These are phyloP conservation scores for Phaethon lepturus DNA, from an alignment of 2,113 vertebrate species.

Conservation along the genomic window DNA sequence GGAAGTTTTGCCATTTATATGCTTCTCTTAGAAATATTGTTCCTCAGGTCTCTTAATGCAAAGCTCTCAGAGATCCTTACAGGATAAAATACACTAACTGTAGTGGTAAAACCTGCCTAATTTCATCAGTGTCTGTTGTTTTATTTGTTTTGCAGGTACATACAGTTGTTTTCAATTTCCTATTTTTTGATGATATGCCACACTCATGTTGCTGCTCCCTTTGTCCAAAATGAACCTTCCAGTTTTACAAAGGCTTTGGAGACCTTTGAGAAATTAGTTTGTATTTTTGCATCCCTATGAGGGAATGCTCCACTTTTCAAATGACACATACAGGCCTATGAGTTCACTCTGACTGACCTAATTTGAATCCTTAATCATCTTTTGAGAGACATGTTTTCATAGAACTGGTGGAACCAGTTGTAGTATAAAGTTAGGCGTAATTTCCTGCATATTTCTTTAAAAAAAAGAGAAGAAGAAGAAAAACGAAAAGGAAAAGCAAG, in stretches of 20 bases:
- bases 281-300: background rate
- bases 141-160: background rate
- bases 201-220: background rate
- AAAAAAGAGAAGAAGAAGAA: background rate
- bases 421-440: background rate
- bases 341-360: conserved; percentile 13
- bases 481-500: background rate
- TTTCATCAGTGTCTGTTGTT: background rate
- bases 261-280: background rate
- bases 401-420: conserved; percentile 57
- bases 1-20: background rate
- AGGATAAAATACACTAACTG: background rate
- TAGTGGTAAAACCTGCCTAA: background rate
- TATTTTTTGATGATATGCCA: background rate
- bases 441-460: background rate
- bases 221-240: background rate
- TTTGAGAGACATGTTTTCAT: conserved; percentile 4
- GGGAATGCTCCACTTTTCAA: background rate
- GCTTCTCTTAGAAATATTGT: background rate
- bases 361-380: conserved; percentile 46
- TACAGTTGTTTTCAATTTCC: background rate
- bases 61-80: background rate
- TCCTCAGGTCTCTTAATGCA: background rate
- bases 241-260: background rate
- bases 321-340: background rate